Conservation (phyloP, 2,113 vertebrate species). For the Cephalophus harveyi region DNA sequence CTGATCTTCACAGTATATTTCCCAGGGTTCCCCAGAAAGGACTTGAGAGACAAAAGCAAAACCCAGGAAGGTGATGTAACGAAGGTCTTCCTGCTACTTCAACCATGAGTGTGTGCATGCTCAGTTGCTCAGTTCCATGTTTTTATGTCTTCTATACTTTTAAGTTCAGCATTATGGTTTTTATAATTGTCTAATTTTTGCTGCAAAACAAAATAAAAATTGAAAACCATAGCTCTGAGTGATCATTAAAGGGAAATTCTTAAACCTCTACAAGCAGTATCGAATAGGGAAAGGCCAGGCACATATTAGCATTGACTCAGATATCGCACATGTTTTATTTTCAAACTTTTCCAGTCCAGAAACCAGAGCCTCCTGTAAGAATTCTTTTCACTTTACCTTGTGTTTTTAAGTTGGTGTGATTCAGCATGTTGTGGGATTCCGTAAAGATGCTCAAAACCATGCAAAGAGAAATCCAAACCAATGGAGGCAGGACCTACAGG, state of each 20-base stretch:
- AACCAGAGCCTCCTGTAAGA: not conserved
- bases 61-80: not conserved
- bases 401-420: conserved; percentile 89
- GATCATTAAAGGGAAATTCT: conserved; percentile 1
- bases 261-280: not conserved
- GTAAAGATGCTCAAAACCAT: conserved; percentile 90
- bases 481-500: conserved; percentile 89
- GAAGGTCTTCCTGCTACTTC: not conserved
- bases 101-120: not conserved
- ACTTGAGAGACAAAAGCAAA: not conserved
- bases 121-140: not conserved
- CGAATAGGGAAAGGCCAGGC: not conserved
- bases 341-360: not conserved
- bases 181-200: not conserved
- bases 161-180: not conserved
- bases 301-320: not conserved
- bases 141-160: conserved; percentile 13
- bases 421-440: conserved; percentile 94
- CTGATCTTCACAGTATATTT: conserved; percentile 9
- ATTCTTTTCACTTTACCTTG: conserved; percentile 80
- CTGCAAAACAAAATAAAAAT: not conserved
- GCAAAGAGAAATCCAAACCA: conserved; percentile 90
- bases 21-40: not conserved
- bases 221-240: not conserved
- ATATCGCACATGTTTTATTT: not conserved